Evolutionary conservation across 1,140 invertebrate genomes (phyloP).

Genomic region (Bombus terrestris): DNA sequence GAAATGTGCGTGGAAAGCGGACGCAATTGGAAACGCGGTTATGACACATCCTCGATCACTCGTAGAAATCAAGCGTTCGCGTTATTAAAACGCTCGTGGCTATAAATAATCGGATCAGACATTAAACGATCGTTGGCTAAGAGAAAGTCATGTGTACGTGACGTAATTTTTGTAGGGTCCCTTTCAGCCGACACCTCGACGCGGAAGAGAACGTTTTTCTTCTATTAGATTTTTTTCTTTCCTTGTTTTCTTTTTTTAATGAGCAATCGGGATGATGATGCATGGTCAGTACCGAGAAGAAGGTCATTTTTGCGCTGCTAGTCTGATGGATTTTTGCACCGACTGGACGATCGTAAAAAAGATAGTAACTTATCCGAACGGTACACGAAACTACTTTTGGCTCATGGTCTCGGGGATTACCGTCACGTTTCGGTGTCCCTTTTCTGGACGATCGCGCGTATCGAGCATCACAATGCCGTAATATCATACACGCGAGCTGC

Average conservation of each 20-base stretch:
- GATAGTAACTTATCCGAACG: constrained; percentile 48
- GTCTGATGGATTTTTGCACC: constrained; percentile 18
- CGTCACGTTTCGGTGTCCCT: constrained; percentile 51
- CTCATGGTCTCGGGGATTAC: constrained; percentile 26
- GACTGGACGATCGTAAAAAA: constrained; percentile 13
- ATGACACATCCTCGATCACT: constrained; percentile 1
- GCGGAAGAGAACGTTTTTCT: constrained; percentile 35
- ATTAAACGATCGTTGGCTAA: constrained; percentile 35
- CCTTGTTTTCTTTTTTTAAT: background rate
- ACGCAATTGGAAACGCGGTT: constrained; percentile 5
- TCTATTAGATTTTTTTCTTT: background rate
- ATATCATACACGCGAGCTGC: constrained; percentile 28
- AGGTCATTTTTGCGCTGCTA: background rate
- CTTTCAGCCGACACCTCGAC: background rate
- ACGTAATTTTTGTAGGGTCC: constrained; percentile 32
- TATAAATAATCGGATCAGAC: constrained; percentile 1
- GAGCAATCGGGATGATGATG: background rate
- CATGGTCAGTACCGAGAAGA: background rate
- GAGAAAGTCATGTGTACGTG: constrained; percentile 42
- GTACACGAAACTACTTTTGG: constrained; percentile 47
- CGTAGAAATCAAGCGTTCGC: background rate
- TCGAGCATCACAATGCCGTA: constrained; percentile 52
- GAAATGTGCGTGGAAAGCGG: constrained; percentile 12
- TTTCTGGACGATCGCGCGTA: constrained; percentile 34
- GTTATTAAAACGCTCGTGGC: background rate